Conservation (phyloP, 2,888 invertebrate genomes). For the Acleris emargana region DNA sequence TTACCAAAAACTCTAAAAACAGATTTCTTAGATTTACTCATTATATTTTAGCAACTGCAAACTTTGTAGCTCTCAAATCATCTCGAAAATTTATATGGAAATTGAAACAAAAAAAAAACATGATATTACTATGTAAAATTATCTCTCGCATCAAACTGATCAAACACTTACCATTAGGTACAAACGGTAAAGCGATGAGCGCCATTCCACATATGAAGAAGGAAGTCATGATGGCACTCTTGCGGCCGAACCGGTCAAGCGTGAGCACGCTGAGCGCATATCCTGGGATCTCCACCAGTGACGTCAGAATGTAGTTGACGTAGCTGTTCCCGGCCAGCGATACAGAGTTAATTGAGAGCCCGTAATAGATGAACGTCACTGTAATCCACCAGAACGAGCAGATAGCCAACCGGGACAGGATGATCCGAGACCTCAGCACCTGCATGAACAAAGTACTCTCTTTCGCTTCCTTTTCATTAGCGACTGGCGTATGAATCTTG, state of each 20-base stretch:
- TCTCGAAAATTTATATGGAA: too few relatives aligned
- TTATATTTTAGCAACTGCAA: background rate
- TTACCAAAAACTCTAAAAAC: too few relatives aligned
- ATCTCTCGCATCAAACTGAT: too few relatives aligned
- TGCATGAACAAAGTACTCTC: slow-evolving; percentile 43
- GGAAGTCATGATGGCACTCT: slow-evolving; percentile 81
- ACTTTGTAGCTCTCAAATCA: background rate
- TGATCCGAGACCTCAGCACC: slow-evolving; percentile 67
- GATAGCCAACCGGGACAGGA: slow-evolving; percentile 77
- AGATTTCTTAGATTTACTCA: background rate
- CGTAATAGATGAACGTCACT: slow-evolving; percentile 91
- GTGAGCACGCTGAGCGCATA: slow-evolving; percentile 83
- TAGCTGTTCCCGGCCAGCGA: slow-evolving; percentile 89
- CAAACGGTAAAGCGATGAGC: slow-evolving; percentile 82
- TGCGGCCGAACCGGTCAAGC: slow-evolving; percentile 84
- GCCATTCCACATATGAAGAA: slow-evolving; percentile 82
- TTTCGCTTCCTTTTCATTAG: background rate
- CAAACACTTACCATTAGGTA: slow-evolving; percentile 74
- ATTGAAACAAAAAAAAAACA: too few relatives aligned
- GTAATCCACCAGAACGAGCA: slow-evolving; percentile 93
- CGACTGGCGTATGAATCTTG: background rate
- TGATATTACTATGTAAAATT: too few relatives aligned
- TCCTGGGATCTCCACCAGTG: slow-evolving; percentile 86
- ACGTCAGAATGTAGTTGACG: slow-evolving; percentile 88
- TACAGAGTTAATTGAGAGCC: slow-evolving; percentile 90